A percentile compares a stretch with the other conserved stretches of the same genome.
Conservation (phyloP, 2,888 invertebrate genomes). For the Ophion obscuratus region DNA sequence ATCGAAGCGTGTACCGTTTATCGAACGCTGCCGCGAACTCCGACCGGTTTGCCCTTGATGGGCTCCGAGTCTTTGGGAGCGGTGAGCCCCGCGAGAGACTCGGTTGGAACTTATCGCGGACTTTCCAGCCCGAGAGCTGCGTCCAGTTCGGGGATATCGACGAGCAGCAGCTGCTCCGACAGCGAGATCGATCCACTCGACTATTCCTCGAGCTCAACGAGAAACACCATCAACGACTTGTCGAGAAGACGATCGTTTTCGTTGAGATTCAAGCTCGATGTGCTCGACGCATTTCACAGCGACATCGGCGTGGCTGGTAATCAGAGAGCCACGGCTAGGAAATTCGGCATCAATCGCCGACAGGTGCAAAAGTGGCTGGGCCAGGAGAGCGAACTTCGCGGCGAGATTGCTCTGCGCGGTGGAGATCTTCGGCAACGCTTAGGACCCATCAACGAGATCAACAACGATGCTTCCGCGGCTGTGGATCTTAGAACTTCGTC, state of each 20-base stretch:
- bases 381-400: slow-evolving; percentile 83
- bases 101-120: slow-evolving; percentile 63
- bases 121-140: slow-evolving; percentile 77
- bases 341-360: slow-evolving; percentile 85
- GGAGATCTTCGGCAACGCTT: slow-evolving; percentile 81
- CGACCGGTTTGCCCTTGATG: slow-evolving; percentile 47
- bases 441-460: slow-evolving; percentile 76
- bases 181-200: slow-evolving; percentile 80
- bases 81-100: slow-evolving; percentile 71
- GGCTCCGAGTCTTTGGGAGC: slow-evolving; percentile 65
- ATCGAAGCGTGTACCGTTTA: slow-evolving; percentile 69
- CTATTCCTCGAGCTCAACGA: slow-evolving; percentile 68
- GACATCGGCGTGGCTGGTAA: slow-evolving; percentile 84
- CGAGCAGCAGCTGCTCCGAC: slow-evolving; percentile 79
- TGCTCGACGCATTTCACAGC: slow-evolving; percentile 84
- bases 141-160: slow-evolving; percentile 74
- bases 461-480: slow-evolving; percentile 72
- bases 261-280: slow-evolving; percentile 84
- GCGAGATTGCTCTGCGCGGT: slow-evolving; percentile 80
- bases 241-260: slow-evolving; percentile 84
- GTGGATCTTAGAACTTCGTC: slow-evolving; percentile 78
- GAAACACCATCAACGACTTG: slow-evolving; percentile 69
- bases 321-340: slow-evolving; percentile 85
- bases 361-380: slow-evolving; percentile 85
- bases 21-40: slow-evolving; percentile 68